Evolutionary conservation across 2,888 invertebrate species (phyloP).

Genomic region (Dendrolimus pini): DNA sequence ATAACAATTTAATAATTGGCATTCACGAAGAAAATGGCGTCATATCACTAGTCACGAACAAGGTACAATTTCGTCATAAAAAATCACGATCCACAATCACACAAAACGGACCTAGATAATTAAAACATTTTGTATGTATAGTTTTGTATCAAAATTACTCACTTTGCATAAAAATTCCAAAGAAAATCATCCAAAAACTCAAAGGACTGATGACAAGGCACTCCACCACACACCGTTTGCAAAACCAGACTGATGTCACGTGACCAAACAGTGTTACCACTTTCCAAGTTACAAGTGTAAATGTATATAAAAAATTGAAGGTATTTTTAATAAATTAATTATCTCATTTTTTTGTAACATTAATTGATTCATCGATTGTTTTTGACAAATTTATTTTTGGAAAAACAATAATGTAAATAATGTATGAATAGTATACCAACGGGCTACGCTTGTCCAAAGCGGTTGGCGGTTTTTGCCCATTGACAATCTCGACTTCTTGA

Average conservation of each 20-base stretch:
- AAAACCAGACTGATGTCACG: slow-evolving; percentile 65
- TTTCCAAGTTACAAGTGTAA: neutral
- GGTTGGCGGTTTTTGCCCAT: too few relatives aligned
- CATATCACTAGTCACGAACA: slow-evolving; percentile 76
- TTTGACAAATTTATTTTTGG: neutral
- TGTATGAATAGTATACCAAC: too few relatives aligned
- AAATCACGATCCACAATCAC: slow-evolving; percentile 53
- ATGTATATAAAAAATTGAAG: too few relatives aligned
- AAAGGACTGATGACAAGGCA: slow-evolving; percentile 76
- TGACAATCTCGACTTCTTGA: too few relatives aligned
- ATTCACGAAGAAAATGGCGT: slow-evolving; percentile 78
- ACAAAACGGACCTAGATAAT: slow-evolving; percentile 44
- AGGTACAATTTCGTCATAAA: slow-evolving; percentile 72
- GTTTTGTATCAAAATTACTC: slow-evolving; percentile 62
- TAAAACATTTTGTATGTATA: slow-evolving; percentile 42
- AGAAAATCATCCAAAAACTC: slow-evolving; percentile 76
- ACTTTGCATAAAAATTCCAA: slow-evolving; percentile 75
- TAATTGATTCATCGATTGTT: neutral
- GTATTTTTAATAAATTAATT: too few relatives aligned
- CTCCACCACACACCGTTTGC: slow-evolving; percentile 77
- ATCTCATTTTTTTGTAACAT: too few relatives aligned
- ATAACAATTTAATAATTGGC: slow-evolving; percentile 71
- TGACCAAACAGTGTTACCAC: slow-evolving; percentile 37
- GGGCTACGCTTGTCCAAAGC: too few relatives aligned
- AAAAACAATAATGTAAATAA: too few relatives aligned